A percentile compares a stretch with the other conserved stretches of the same genome.
phyloP scores from a whole-genome alignment of 2,797 vertebrate genomes.

The Champsocephalus gunnari region DNA sequence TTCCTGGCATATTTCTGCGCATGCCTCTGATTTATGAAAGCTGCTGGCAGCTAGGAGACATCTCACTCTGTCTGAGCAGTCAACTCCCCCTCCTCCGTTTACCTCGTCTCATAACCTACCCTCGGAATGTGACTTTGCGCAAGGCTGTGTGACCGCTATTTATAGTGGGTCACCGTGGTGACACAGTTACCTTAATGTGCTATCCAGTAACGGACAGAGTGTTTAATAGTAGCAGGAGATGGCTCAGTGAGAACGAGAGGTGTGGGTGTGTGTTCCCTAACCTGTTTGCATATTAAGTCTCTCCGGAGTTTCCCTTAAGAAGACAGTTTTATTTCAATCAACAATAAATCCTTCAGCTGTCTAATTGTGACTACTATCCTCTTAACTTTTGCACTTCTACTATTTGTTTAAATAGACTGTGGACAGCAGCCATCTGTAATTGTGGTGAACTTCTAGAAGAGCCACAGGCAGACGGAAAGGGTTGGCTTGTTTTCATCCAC shows the following conservation, averaged over 20 bases:
- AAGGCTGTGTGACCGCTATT: slow-evolving; percentile 82
- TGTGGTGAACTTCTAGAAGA: slow-evolving; percentile 64
- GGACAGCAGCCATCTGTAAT: slow-evolving; percentile 73
- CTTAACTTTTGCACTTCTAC: slow-evolving; percentile 61
- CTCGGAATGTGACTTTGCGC: slow-evolving; percentile 84
- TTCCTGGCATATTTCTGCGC: slow-evolving; percentile 75
- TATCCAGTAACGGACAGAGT: slow-evolving; percentile 51
- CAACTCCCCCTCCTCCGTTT: slow-evolving; percentile 55
- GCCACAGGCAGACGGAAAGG: slow-evolving; percentile 64
- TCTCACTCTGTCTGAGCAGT: slow-evolving; percentile 69
- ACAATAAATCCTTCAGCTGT: slow-evolving; percentile 21
- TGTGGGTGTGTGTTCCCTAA: slow-evolving; percentile 20
- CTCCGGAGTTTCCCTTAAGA: slow-evolving; percentile 10
- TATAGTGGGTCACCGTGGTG: slow-evolving; percentile 83
- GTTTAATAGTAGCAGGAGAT: slow-evolving; percentile 33
- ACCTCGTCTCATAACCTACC: slow-evolving; percentile 70
- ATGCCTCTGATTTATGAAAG: slow-evolving; percentile 79
- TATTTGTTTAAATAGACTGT: slow-evolving; percentile 71
- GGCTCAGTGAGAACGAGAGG: slow-evolving; percentile 5
- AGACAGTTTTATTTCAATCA: slow-evolving; percentile 5
- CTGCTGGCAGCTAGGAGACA: slow-evolving; percentile 76
- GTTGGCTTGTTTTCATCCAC: slow-evolving; percentile 69
- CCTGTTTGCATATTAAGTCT: not conserved
- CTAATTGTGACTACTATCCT: slow-evolving; percentile 30
- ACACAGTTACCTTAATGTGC: slow-evolving; percentile 82